These are phyloP conservation scores for Epinephelus cyanopodus DNA, from an alignment of 2,113 vertebrate species.

Conservation along the genomic window DNA sequence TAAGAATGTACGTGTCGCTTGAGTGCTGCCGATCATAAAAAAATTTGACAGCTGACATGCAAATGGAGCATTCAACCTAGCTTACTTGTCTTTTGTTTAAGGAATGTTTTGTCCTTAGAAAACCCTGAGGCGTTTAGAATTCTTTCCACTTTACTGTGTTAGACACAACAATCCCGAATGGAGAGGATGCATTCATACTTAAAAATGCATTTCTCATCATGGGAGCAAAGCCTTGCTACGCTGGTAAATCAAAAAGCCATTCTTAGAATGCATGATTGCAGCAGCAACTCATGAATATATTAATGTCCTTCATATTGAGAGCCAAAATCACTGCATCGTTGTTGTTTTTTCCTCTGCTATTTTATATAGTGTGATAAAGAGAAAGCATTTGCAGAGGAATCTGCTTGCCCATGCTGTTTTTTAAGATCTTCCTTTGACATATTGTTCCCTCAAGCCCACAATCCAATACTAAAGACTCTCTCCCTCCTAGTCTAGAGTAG, in stretches of 20 bases:
- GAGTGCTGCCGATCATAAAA: constrained; percentile 42
- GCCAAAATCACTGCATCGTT: constrained; percentile 34
- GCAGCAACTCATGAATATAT: constrained; percentile 71
- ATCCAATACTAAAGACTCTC: not conserved
- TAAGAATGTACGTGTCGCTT: not conserved
- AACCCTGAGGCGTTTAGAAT: constrained; percentile 4
- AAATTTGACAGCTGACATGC: constrained; percentile 54
- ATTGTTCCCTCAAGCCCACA: constrained; percentile 18
- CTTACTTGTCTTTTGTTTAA: constrained; percentile 39
- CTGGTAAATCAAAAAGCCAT: constrained; percentile 67
- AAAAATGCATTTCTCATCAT: constrained; percentile 49
- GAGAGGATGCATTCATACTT: constrained; percentile 27
- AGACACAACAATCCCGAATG: constrained; percentile 10
- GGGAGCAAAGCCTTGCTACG: constrained; percentile 29
- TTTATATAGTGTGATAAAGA: constrained; percentile 48
- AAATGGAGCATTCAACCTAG: constrained; percentile 37
- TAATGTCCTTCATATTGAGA: constrained; percentile 55
- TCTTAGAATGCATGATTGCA: constrained; percentile 59
- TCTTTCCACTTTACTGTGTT: constrained; percentile 13
- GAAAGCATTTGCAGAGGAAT: constrained; percentile 5
- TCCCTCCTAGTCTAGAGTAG: not conserved
- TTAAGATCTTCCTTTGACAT: constrained; percentile 16
- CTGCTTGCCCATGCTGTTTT: constrained; percentile 5
- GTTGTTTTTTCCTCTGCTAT: constrained; percentile 51
- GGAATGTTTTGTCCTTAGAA: constrained; percentile 55